These are phyloP conservation scores for Cyphomyrus discorhynchus DNA, from an alignment of 2,113 vertebrate species.

Conservation along the genomic window DNA sequence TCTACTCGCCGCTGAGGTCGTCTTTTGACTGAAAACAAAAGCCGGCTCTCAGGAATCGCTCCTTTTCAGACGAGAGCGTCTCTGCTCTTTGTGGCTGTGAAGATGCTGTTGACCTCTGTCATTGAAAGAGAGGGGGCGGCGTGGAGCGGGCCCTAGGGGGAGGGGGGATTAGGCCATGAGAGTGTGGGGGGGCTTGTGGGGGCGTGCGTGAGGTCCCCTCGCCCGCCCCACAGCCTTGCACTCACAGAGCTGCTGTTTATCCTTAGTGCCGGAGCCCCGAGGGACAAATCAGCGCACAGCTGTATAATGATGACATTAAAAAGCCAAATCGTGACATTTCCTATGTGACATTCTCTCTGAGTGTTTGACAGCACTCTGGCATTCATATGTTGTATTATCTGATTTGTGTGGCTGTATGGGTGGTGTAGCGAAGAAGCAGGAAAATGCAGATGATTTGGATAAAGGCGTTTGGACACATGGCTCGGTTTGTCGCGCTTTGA, in stretches of 20 bases:
- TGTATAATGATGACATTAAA: slow-evolving; percentile 17
- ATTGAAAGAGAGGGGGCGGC: not conserved
- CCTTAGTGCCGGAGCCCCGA: not conserved
- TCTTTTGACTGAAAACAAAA: not conserved
- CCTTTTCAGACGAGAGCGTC: not conserved
- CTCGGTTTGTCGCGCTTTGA: not conserved
- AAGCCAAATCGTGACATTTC: slow-evolving; percentile 12
- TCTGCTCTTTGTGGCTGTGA: not conserved
- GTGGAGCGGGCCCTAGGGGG: not conserved
- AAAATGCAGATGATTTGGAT: not conserved
- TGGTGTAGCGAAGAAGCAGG: not conserved
- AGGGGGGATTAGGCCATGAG: not conserved
- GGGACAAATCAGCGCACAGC: not conserved
- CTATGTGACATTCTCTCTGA: slow-evolving; percentile 7
- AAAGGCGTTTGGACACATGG: not conserved
- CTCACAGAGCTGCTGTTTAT: not conserved
- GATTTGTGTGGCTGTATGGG: not conserved
- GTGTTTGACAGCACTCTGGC: not conserved
- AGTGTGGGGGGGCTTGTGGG: not conserved
- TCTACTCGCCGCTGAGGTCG: not conserved
- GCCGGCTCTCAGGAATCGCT: not conserved
- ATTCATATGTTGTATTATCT: not conserved
- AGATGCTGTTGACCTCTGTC: not conserved
- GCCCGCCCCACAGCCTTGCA: not conserved
- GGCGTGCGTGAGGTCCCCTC: not conserved